A percentile compares a stretch with the other conserved stretches of the same genome.
These are phyloP conservation scores for Epizoanthus ramosus DNA, from an alignment of 92 coral and sea anemone genomes.

Conservation along the genomic window DNA sequence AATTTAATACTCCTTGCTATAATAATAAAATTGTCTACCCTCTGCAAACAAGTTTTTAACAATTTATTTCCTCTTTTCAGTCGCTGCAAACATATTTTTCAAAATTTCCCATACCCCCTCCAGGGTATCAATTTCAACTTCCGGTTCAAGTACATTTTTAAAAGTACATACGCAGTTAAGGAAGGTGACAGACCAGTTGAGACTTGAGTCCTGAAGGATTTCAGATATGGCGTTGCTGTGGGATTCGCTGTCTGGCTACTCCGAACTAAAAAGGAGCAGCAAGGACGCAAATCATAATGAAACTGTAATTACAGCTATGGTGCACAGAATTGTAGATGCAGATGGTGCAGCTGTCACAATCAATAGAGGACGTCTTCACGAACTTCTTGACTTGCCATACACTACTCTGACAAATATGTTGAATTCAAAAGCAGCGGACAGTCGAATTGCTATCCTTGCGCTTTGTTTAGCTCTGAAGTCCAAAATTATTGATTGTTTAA, in stretches of 20 bases:
- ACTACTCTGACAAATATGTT: conserved; percentile 2
- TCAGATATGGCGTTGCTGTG: conserved; percentile 29
- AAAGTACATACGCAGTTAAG: too few relatives aligned
- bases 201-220: too few relatives aligned
- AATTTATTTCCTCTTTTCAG: too few relatives aligned
- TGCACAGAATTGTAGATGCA: conserved; percentile 17
- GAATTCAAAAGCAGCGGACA: not conserved
- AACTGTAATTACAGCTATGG: not conserved
- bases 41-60: too few relatives aligned
- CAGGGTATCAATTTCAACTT: too few relatives aligned
- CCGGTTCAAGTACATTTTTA: too few relatives aligned
- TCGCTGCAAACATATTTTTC: too few relatives aligned
- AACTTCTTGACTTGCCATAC: conserved; percentile 25
- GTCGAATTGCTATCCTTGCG: conserved; percentile 23
- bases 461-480: conserved; percentile 18
- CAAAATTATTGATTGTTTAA: not conserved
- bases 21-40: too few relatives aligned
- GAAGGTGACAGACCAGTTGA: too few relatives aligned
- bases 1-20: too few relatives aligned
- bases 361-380: conserved; percentile 19
- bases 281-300: not conserved
- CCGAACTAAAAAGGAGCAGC: conserved; percentile 16
- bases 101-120: too few relatives aligned
- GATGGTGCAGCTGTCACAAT: not conserved
- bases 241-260: conserved; percentile 29